Conservation (phyloP, 1,140 invertebrate genomes). For the Venturia canescens region DNA sequence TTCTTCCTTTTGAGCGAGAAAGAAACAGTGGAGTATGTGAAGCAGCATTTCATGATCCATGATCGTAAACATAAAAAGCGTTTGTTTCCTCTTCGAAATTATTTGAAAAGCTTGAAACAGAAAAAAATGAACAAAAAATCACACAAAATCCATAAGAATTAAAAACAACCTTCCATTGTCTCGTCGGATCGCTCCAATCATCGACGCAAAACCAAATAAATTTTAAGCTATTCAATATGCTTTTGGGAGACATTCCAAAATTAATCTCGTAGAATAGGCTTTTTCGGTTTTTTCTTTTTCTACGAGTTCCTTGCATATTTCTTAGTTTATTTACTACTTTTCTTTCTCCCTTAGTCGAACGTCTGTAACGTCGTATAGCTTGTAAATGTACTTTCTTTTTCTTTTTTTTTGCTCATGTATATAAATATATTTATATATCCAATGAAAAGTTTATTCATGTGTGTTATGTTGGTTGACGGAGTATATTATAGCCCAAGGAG, state of each 20-base stretch:
- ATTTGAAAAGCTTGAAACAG: background rate
- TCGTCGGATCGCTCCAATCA: slow-evolving; percentile 14
- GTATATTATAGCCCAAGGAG: background rate
- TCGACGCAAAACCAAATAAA: slow-evolving; percentile 33
- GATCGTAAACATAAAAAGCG: background rate
- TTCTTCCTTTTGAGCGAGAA: background rate
- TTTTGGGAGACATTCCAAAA: slow-evolving; percentile 45
- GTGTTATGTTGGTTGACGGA: background rate
- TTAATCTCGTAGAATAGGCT: slow-evolving; percentile 3
- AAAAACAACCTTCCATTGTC: slow-evolving; percentile 18
- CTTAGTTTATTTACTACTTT: slow-evolving; percentile 27
- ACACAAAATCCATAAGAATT: background rate
- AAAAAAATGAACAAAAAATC: slow-evolving; percentile 14
- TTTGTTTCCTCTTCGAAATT: background rate
- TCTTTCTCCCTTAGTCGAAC: background rate
- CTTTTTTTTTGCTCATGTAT: slow-evolving; percentile 17
- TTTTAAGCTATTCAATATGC: slow-evolving; percentile 1
- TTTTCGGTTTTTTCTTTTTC: background rate
- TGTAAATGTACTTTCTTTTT: slow-evolving; percentile 8
- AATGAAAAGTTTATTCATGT: background rate
- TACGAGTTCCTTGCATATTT: slow-evolving; percentile 17
- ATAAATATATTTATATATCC: background rate
- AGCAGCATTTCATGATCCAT: background rate
- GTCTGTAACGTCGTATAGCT: background rate
- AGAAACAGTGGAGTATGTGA: slow-evolving; percentile 16